Base-by-base conservation (phyloP, 53 echinoderm and acorn worm genomes). In the Glandiceps talaboti region DNA sequence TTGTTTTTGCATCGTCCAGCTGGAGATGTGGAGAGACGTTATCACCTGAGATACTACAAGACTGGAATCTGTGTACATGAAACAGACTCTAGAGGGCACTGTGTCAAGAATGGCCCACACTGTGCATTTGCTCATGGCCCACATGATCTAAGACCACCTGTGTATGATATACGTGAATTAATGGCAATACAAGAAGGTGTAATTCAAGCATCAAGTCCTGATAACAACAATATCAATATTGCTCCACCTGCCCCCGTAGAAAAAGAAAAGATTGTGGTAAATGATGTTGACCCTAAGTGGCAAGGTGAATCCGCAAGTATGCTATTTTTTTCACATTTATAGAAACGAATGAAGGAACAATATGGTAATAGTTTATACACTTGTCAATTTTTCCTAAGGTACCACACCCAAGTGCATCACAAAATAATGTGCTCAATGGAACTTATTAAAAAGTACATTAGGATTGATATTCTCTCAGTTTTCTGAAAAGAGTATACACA, bases 61-160 rank as follows among this genome's bases (percentile, higher is more conserved):
- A 93, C 93, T 0, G 93, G 97, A 45, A 96, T 92, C 27, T 96
- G 97, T 74, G 93, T 96, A 31, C 97, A 96, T 74, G 97, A 96
- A 86, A 96, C 97, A 0, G 97, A 96, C 76, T 85, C 97, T 14
- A 82, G 97, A 14, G 97, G 97, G 26, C 93, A 96, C 84, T 96
- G 97, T 80, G 97, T 96, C 73, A 96, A 96, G 86, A 96, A 96
- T 80, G 97, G 97, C 1, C 97, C 97, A 12, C 97, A 96, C 81
- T 96, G 97, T 74, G 93, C 97, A 30, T 96, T 96, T 79, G 97
- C 97, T 30, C 97, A 96, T 80, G 97, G 97, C 76, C 97, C 92
- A 0, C 92, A 93, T 33, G 93, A 91, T 77, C 86, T 96, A 32
- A 88, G 97, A 31, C 97, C 92, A 82, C 97, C 97, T 0, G 90